Base-by-base conservation (phyloP, 1,140 invertebrate genomes). In the Drosophila pandora region DNA sequence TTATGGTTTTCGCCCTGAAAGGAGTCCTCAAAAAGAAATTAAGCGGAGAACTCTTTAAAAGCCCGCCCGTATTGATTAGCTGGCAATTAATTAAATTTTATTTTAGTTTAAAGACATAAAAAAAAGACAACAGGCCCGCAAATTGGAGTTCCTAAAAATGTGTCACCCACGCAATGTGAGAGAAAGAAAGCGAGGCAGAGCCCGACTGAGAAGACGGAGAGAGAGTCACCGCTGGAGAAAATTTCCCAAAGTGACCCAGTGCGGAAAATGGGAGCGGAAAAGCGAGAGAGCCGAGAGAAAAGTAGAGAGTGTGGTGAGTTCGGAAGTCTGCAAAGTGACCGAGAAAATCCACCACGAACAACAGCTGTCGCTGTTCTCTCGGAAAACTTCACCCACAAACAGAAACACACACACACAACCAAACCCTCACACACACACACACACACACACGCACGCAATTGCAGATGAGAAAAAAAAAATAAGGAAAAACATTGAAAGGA, bases 71-170 rank as follows among this genome's bases (percentile, higher is more conserved):
- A 67, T 52, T 67, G 74, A 82, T 82, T 87, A 75, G 80, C 52
- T 70, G 28, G 72, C 78, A 87, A 85, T 82, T 84, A 84, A 84
- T 84, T 85, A 85, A 80, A 85, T 79, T 59, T 84, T 84, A 68
- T 76, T 84, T 83, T 84, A 70, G 60, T 65, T 53, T 47, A 54
- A 53, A 60, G 43, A 52, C 60, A 55, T 47, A 47, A 72, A 80
- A 56, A 57, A 69, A 50, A 63, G 60, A 57, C 63, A 64, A 65
- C 39, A 52, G 59, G 37, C 57, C 17, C 17, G 39, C 57, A 82
- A 56, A 67, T 67, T 67, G 63, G 60, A 67, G 63, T 67, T 61
- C 49, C 56, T 58, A 62, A 73, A 59, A 63, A 77, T 73, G 70
- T 73, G 70, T 73, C 70, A 73, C 70, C 68, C 68, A 73, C 67